Percentiles rank a stretch among this genome's conserved stretches.
Conservation (phyloP, 2,113 vertebrate species). For the Physeter macrocephalus region DNA sequence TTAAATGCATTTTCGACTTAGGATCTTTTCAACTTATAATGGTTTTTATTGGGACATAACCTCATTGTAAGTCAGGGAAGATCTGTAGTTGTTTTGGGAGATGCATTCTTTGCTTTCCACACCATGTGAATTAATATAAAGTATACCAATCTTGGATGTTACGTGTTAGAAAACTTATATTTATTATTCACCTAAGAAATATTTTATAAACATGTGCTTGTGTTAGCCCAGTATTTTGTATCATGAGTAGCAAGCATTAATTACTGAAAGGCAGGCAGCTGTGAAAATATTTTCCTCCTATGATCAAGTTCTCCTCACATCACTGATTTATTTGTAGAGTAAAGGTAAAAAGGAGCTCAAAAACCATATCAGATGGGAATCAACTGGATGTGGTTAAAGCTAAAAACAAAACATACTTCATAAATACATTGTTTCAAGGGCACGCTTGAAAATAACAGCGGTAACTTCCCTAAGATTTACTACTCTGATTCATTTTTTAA, state of each 20-base stretch:
- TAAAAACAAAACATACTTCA: not conserved
- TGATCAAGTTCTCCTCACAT: not conserved
- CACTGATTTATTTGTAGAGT: slow-evolving; percentile 1
- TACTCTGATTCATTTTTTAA: not conserved
- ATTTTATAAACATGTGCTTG: slow-evolving; percentile 35
- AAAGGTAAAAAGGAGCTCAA: slow-evolving; percentile 23
- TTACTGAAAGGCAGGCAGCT: slow-evolving; percentile 34
- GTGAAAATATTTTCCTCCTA: slow-evolving; percentile 38
- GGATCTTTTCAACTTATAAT: not conserved
- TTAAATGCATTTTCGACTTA: not conserved
- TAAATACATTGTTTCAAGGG: not conserved
- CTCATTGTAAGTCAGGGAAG: not conserved
- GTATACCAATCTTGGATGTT: not conserved
- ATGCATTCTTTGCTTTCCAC: not conserved
- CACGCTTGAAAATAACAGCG: not conserved
- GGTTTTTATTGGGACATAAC: not conserved
- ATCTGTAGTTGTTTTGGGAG: not conserved
- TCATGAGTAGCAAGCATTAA: slow-evolving; percentile 43
- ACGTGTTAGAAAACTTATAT: not conserved
- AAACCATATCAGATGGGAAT: not conserved
- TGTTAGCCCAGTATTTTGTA: slow-evolving; percentile 18
- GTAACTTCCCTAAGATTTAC: not conserved
- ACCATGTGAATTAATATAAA: not conserved
- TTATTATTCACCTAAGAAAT: slow-evolving; percentile 46
- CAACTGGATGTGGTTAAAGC: not conserved